These are phyloP conservation scores for Callimorpha dominula DNA, from an alignment of 2,888 invertebrate species.

Conservation along the genomic window DNA sequence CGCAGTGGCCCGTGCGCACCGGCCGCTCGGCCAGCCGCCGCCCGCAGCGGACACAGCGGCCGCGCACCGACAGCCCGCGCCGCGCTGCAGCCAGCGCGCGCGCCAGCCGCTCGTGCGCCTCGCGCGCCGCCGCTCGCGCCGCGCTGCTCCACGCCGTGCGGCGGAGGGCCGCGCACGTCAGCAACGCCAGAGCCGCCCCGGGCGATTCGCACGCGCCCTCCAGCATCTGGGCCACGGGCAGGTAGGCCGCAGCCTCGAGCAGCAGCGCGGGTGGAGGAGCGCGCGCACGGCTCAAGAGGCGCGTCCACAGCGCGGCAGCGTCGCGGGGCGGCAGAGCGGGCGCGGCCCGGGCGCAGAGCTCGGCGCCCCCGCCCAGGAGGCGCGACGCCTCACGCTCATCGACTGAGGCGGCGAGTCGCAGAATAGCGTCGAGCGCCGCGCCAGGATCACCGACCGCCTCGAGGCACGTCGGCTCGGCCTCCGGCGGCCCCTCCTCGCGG, in stretches of 20 bases:
- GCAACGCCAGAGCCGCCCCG: slow-evolving; percentile 67
- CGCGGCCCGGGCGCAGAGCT: slow-evolving; percentile 68
- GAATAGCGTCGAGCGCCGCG: slow-evolving; percentile 71
- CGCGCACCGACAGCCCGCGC: slow-evolving; percentile 70
- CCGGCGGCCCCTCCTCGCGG: slow-evolving; percentile 61
- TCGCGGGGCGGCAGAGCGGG: slow-evolving; percentile 62
- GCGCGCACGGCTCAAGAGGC: slow-evolving; percentile 64
- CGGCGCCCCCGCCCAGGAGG: slow-evolving; percentile 62
- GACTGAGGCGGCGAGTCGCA: slow-evolving; percentile 57
- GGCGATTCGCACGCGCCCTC: slow-evolving; percentile 56
- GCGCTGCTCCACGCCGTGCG: slow-evolving; percentile 61
- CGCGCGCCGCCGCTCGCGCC: slow-evolving; percentile 55
- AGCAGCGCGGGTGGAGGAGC: slow-evolving; percentile 64
- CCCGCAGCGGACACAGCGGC: slow-evolving; percentile 68
- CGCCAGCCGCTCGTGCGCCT: slow-evolving; percentile 66
- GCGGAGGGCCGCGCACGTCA: slow-evolving; percentile 58
- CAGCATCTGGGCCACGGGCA: slow-evolving; percentile 61
- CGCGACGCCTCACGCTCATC: slow-evolving; percentile 44
- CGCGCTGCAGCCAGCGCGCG: slow-evolving; percentile 67
- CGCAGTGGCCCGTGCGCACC: slow-evolving; percentile 72
- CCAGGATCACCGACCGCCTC: slow-evolving; percentile 77
- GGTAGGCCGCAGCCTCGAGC: slow-evolving; percentile 60
- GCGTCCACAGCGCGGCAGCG: slow-evolving; percentile 68
- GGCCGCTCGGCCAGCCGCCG: slow-evolving; percentile 55
- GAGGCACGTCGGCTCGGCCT: slow-evolving; percentile 75